phyloP scores from a whole-genome alignment of 2,888 invertebrate genomes.

The Linnaemya vulpina region DNA sequence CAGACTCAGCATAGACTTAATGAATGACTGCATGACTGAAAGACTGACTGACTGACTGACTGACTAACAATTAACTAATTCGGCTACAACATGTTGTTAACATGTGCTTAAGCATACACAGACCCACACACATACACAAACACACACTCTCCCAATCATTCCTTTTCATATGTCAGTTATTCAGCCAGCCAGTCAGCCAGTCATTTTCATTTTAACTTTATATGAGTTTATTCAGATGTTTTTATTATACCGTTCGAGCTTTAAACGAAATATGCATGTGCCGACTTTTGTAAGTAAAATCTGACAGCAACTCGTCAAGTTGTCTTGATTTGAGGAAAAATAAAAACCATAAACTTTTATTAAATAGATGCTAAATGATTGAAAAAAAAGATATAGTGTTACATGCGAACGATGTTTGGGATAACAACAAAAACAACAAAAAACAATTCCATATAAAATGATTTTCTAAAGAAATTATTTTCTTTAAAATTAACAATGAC shows the following conservation, averaged over 20 bases:
- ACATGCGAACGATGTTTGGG: neutral
- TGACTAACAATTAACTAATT: slow-evolving; percentile 39
- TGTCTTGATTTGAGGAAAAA: slow-evolving; percentile 41
- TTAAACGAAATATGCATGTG: slow-evolving; percentile 28
- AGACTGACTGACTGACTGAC: slow-evolving; percentile 10
- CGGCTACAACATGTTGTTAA: slow-evolving; percentile 49
- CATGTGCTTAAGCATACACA: slow-evolving; percentile 14
- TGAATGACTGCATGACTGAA: neutral
- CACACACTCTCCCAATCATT: neutral
- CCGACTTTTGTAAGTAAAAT: slow-evolving; percentile 43
- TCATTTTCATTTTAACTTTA: slow-evolving; percentile 12
- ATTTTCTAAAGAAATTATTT: no score
- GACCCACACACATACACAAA: neutral
- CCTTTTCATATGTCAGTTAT: slow-evolving; percentile 54
- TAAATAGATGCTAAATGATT: slow-evolving; percentile 39
- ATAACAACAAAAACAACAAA: neutral
- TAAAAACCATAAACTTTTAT: slow-evolving; percentile 4
- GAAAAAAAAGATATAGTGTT: slow-evolving; percentile 12
- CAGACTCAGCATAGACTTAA: slow-evolving; percentile 39
- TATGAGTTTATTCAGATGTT: slow-evolving; percentile 17
- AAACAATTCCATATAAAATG: neutral
- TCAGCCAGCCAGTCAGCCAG: slow-evolving; percentile 9
- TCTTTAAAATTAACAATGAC: no score
- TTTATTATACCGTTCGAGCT: slow-evolving; percentile 27
- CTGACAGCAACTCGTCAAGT: slow-evolving; percentile 57